Conservation (phyloP, 64 coral and sea anemone genomes). For the Montipora capricornis region DNA sequence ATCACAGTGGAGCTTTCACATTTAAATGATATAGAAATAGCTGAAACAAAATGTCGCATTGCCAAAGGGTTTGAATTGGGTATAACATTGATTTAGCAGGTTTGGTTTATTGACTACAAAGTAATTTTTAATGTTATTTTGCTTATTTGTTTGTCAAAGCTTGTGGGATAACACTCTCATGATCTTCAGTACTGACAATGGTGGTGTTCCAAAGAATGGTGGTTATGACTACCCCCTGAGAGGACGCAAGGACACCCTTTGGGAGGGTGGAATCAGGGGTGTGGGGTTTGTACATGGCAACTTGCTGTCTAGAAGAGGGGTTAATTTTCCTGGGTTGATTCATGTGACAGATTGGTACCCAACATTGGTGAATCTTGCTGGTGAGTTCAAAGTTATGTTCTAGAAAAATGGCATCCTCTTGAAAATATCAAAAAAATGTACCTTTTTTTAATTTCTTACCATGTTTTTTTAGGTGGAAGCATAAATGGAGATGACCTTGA, state of each 20-base stretch:
- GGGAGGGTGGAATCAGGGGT: conserved; percentile 91
- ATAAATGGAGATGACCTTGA: conserved; percentile 48
- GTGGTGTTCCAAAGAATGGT: conserved; percentile 75
- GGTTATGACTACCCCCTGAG: conserved; percentile 90
- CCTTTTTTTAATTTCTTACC: neutral
- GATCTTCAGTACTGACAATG: conserved; percentile 93
- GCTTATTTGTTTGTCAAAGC: neutral
- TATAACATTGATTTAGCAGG: too few relatives aligned
- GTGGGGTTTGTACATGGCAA: conserved; percentile 88
- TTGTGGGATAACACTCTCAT: conserved; percentile 86
- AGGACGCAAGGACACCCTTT: conserved; percentile 85
- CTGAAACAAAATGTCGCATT: too few relatives aligned
- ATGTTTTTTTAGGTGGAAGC: conserved; percentile 31
- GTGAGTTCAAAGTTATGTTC: conserved; percentile 16
- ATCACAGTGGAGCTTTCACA: too few relatives aligned
- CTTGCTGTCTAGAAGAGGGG: conserved; percentile 55
- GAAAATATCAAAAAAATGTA: neutral
- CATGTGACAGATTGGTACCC: conserved; percentile 90
- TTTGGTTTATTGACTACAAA: too few relatives aligned
- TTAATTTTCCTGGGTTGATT: conserved; percentile 68
- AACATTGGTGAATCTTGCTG: conserved; percentile 72
- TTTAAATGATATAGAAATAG: too few relatives aligned
- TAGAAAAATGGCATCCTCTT: neutral
- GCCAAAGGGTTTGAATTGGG: too few relatives aligned
- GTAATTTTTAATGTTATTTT: too few relatives aligned